Conservation (phyloP, 2,113 vertebrate species). For the Callorhinus ursinus region DNA sequence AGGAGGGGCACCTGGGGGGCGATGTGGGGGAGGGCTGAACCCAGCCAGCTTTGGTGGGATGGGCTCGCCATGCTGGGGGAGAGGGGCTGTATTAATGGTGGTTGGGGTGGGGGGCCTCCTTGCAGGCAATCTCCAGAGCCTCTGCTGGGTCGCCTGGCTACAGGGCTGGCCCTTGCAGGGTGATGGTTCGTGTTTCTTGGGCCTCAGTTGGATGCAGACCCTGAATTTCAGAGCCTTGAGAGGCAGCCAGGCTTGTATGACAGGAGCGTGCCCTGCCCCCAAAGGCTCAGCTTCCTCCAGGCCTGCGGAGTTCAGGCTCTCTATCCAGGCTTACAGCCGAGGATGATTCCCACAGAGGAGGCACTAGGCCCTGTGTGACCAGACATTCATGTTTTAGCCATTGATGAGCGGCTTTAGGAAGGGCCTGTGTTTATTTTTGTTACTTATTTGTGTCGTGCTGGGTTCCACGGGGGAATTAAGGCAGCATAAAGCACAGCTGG, state of each 20-base stretch:
- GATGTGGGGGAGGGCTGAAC: neutral
- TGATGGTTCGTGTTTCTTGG: neutral
- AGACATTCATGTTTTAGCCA: neutral
- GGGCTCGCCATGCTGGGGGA: neutral
- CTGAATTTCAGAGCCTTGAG: slow-evolving; percentile 8
- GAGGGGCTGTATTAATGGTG: neutral
- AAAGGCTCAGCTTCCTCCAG: neutral
- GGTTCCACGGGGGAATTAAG: neutral
- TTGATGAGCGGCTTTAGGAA: neutral
- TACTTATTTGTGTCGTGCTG: slow-evolving; percentile 50
- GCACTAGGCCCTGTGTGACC: neutral
- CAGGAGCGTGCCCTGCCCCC: neutral
- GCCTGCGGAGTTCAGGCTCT: neutral
- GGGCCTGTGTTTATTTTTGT: slow-evolving; percentile 18
- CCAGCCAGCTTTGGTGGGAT: neutral
- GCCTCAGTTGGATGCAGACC: neutral
- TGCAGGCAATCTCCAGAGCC: neutral
- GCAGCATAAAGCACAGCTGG: neutral
- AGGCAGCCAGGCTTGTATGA: neutral
- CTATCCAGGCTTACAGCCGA: neutral
- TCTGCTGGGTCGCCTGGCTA: neutral
- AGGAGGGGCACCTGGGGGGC: slow-evolving; percentile 55
- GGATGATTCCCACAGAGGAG: neutral
- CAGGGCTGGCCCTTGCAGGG: neutral
- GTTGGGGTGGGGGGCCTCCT: neutral